Evolutionary conservation across 2,797 vertebrate species (phyloP).

Genomic region (Urophycis tenuis): DNA sequence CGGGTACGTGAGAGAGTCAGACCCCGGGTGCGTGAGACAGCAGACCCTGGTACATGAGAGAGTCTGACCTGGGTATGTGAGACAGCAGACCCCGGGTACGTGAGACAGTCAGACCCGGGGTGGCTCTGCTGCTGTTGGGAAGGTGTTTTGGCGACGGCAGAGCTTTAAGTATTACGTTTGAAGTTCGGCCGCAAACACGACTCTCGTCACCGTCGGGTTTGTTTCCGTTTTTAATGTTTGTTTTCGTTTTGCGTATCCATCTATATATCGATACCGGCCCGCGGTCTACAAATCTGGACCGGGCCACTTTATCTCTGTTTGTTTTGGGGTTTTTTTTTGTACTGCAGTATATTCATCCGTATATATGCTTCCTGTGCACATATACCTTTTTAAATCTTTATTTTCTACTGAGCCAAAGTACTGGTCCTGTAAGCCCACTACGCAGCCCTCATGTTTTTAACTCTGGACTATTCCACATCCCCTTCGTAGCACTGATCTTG

Average conservation of each 20-base stretch:
- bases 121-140: background rate
- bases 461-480: slow-evolving; percentile 57
- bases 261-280: slow-evolving; percentile 17
- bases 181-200: slow-evolving; percentile 18
- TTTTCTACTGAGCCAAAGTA: slow-evolving; percentile 72
- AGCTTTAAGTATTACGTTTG: slow-evolving; percentile 3
- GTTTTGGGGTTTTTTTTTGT: slow-evolving; percentile 39
- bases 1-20: too few relatives aligned
- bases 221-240: background rate
- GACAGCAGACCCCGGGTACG: too few relatives aligned
- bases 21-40: too few relatives aligned
- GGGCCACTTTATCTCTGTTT: slow-evolving; percentile 15
- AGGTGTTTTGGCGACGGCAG: background rate
- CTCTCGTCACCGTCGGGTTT: background rate
- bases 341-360: slow-evolving; percentile 49
- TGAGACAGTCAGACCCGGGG: too few relatives aligned
- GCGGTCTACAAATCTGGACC: slow-evolving; percentile 23
- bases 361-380: slow-evolving; percentile 60
- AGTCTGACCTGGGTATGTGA: too few relatives aligned
- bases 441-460: slow-evolving; percentile 3
- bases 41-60: too few relatives aligned
- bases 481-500: slow-evolving; percentile 58
- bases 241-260: background rate
- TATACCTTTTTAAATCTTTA: slow-evolving; percentile 52
- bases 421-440: slow-evolving; percentile 22